Base-by-base conservation (phyloP, 2,888 invertebrate species). In the Koerneria pararmatus region DNA sequence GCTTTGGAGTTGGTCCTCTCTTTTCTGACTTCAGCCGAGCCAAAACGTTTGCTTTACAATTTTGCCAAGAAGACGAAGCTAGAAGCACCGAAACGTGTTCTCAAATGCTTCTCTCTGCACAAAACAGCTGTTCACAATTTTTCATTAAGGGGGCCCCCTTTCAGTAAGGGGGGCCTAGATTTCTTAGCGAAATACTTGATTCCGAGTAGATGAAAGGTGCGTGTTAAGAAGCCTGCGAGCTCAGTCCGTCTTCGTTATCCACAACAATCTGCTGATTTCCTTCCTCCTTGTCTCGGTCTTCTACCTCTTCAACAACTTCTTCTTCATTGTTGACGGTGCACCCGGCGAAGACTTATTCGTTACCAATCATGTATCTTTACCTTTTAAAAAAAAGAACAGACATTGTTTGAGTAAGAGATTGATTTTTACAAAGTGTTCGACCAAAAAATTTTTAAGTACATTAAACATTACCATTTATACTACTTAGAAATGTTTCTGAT, bases 241-340 rank as follows among this genome's bases (percentile, higher is more conserved):
- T 8, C 74, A 80, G 35, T 71, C 74, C n/a, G 75, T 80, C 66
- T 80, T 79, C 70, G 70, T 76, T 54, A 71, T 81, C 15, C 82
- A 82, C 64, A 72, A 74, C 27, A 78, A 82, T 63, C 67, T 82
- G 11, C 72, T 82, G 35, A 46, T 73, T 34, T 82, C 82, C 1
- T 80, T 82, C 46, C 71, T 82, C 22, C 69, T 75, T 46, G 37
- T 41, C 54, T 66, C 67, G n/a, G 19, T 76, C 32, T 72, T 73
- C 68, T 80, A 77, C 69, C 71, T 82, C 37, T 66, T 80, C 70
- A 81, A 78, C 66, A 71, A 59, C 54, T 58, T 74, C 34, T 73
- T 82, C 53, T 82, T 80, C 68, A 71, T 78, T 24, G 66, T 71
- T 48, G 65, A 69, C 58, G 71, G 69, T 24, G 76, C 76, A 22